Evolutionary conservation across 2,797 vertebrate genomes (phyloP).

Genomic region (Pseudochaenichthys georgianus): DNA sequence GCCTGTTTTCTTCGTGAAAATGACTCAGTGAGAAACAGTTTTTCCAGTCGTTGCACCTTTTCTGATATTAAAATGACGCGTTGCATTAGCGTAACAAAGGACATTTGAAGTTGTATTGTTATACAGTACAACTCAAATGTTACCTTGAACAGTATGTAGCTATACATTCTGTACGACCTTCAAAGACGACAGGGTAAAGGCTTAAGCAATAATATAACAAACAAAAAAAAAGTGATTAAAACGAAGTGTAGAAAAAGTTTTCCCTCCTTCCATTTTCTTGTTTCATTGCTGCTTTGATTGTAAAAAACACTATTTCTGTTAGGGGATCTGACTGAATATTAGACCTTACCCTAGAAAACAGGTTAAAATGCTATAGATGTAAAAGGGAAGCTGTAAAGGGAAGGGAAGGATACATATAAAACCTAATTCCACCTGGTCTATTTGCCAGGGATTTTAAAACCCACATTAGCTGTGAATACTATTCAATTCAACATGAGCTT

Average conservation of each 20-base stretch:
- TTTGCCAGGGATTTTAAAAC: constrained; percentile 4
- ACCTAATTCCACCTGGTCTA: neutral
- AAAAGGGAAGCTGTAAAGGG: neutral
- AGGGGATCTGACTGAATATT: neutral
- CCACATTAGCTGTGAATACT: constrained; percentile 12
- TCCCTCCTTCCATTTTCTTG: neutral
- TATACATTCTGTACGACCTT: constrained; percentile 6
- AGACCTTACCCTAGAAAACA: neutral
- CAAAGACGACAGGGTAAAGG: constrained; percentile 16
- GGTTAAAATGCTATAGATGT: neutral
- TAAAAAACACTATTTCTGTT: constrained; percentile 5
- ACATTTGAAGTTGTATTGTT: constrained; percentile 16
- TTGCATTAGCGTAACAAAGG: constrained; percentile 39
- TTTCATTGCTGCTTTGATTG: constrained; percentile 8
- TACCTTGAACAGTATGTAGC: neutral
- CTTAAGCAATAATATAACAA: constrained; percentile 1
- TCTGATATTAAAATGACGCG: constrained; percentile 37
- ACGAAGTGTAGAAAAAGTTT: neutral
- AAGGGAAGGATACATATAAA: neutral
- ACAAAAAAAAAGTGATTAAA: constrained; percentile 3
- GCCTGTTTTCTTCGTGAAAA: constrained; percentile 40
- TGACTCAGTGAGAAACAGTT: neutral
- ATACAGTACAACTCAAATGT: constrained; percentile 17
- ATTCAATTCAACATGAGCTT: constrained; percentile 21
- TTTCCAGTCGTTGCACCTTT: constrained; percentile 49